Conservation (phyloP, 2,797 vertebrate genomes). For the Holocentrus rufus region DNA sequence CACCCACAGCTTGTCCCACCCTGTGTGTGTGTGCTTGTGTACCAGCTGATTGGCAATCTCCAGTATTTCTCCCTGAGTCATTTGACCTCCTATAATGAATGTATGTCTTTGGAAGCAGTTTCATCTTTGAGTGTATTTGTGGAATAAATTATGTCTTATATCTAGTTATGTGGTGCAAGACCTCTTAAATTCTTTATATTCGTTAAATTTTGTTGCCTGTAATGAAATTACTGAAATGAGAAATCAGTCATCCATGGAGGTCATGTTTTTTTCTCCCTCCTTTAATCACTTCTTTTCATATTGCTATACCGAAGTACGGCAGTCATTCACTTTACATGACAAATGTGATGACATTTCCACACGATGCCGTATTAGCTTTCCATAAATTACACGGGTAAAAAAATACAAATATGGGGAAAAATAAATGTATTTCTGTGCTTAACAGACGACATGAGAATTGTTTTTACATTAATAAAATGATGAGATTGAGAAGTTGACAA, state of each 20-base stretch:
- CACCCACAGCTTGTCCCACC: slow-evolving; percentile 34
- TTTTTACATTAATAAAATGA: slow-evolving; percentile 1
- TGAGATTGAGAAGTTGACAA: not conserved
- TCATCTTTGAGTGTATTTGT: not conserved
- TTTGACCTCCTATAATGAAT: slow-evolving; percentile 4
- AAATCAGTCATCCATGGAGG: not conserved
- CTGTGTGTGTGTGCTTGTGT: slow-evolving; percentile 13
- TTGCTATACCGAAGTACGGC: not conserved
- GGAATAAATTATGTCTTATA: not conserved
- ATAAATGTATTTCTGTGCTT: no score
- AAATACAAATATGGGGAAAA: slow-evolving; percentile 26
- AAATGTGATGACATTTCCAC: slow-evolving; percentile 16
- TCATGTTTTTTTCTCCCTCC: not conserved
- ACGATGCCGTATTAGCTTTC: not conserved
- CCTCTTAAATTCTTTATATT: not conserved
- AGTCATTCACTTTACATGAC: slow-evolving; percentile 11
- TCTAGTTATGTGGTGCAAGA: no score
- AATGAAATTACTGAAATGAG: not conserved
- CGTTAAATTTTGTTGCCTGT: not conserved
- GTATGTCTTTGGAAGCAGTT: not conserved
- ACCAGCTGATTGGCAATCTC: slow-evolving; percentile 27
- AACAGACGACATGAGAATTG: not conserved
- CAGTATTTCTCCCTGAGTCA: not conserved
- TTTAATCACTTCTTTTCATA: slow-evolving; percentile 1
- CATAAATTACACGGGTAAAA: slow-evolving; percentile 26